These are phyloP conservation scores for Datnioides undecimradiatus DNA, from an alignment of 2,113 vertebrate genomes.

Conservation along the genomic window DNA sequence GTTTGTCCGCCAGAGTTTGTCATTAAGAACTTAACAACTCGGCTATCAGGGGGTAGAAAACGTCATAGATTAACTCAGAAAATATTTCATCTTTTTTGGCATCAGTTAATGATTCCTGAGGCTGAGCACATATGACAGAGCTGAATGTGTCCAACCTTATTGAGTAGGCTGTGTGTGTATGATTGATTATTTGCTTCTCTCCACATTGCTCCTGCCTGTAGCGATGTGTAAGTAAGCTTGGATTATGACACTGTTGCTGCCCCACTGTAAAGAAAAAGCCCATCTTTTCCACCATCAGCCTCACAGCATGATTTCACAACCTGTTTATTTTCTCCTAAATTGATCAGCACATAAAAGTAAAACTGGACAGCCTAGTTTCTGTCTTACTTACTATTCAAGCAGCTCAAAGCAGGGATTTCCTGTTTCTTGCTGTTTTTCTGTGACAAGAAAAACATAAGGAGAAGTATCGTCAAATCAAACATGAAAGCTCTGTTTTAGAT, in stretches of 20 bases:
- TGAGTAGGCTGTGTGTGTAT: constrained; percentile 58
- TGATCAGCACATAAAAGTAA: not conserved
- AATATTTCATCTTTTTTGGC: constrained; percentile 22
- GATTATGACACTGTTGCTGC: constrained; percentile 57
- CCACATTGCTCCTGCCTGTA: constrained; percentile 54
- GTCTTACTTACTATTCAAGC: not conserved
- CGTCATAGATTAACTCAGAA: constrained; percentile 6
- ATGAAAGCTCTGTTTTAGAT: not conserved
- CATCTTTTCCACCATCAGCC: not conserved
- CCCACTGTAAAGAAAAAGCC: constrained; percentile 21
- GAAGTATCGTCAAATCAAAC: not conserved
- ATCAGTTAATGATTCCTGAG: constrained; percentile 44
- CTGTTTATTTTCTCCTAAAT: not conserved
- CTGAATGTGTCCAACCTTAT: constrained; percentile 50
- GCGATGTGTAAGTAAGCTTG: constrained; percentile 41
- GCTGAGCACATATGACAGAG: constrained; percentile 40
- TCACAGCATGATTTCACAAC: constrained; percentile 8
- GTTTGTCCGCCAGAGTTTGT: constrained; percentile 16
- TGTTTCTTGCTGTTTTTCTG: constrained; percentile 10
- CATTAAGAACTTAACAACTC: not conserved
- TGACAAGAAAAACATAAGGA: not conserved
- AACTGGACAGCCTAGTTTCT: not conserved
- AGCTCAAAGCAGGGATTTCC: not conserved
- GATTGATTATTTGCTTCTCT: constrained; percentile 71
- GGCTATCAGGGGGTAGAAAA: not conserved